A percentile compares a stretch with the other conserved stretches of the same genome.
Evolutionary conservation across 2,113 vertebrate genomes (phyloP).

Genomic region (Pteronura brasiliensis): DNA sequence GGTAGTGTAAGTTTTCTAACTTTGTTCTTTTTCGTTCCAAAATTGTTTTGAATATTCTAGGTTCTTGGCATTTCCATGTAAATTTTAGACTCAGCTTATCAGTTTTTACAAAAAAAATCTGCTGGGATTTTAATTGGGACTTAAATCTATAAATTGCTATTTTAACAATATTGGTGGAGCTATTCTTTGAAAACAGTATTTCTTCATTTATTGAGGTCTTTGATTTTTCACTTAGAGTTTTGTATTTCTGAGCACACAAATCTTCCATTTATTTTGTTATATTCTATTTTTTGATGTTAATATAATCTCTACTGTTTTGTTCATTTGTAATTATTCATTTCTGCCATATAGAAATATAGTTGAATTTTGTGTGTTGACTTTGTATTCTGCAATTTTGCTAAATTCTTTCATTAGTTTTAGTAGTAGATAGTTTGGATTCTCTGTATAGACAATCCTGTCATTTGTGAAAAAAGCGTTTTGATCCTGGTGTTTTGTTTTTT

Average conservation of each 20-base stretch:
- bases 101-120: not conserved
- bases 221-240: slow-evolving; percentile 6
- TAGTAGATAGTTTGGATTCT: not conserved
- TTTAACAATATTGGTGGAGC: not conserved
- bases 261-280: not conserved
- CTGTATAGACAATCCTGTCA: not conserved
- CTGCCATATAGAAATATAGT: not conserved
- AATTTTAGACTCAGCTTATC: not conserved
- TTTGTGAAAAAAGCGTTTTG: not conserved
- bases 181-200: not conserved
- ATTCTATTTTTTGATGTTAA: not conserved
- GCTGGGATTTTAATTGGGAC: not conserved
- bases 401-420: not conserved
- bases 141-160: slow-evolving; percentile 22
- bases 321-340: not conserved
- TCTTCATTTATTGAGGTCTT: not conserved
- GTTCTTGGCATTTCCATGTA: slow-evolving; percentile 13
- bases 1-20: not conserved
- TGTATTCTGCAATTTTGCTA: not conserved
- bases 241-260: not conserved
- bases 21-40: slow-evolving; percentile 18
- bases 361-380: slow-evolving; percentile 16
- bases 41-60: slow-evolving; percentile 16
- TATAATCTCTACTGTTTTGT: not conserved
- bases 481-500: not conserved